Percentiles rank a stretch among this genome's conserved stretches.
Conservation (phyloP, 2,797 vertebrate species). For the Lacerta viridis region DNA sequence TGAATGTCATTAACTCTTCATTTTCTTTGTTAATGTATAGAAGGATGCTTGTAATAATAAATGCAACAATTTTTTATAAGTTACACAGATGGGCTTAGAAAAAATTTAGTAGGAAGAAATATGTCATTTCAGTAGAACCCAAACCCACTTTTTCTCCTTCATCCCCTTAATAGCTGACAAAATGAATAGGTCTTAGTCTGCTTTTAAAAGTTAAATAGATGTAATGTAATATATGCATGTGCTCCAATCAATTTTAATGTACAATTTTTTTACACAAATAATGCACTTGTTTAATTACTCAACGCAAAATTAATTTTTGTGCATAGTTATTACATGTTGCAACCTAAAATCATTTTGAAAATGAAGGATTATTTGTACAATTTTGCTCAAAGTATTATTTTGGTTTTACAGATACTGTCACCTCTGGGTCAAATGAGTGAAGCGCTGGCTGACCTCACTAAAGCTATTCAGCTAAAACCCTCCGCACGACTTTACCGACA, state of each 20-base stretch:
- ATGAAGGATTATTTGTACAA: neutral
- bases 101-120: neutral
- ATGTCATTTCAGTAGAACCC: neutral
- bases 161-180: neutral
- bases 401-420: slow-evolving; percentile 89
- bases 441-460: slow-evolving; percentile 94
- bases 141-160: neutral
- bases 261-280: neutral
- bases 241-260: neutral
- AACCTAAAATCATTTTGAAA: neutral
- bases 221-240: neutral
- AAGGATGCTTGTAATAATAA: neutral
- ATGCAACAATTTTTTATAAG: neutral
- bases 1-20: neutral
- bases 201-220: neutral
- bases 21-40: neutral
- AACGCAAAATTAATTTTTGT: neutral
- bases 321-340: slow-evolving; percentile 6
- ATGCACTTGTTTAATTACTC: neutral
- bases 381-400: slow-evolving; percentile 38
- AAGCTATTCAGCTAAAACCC: slow-evolving; percentile 95
- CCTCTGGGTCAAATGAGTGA: slow-evolving; percentile 96
- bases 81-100: neutral
- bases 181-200: neutral
- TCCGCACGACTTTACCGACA: slow-evolving; percentile 95